These are phyloP conservation scores for Anastatus disparis DNA, from an alignment of 1,140 invertebrate genomes.

Conservation along the genomic window DNA sequence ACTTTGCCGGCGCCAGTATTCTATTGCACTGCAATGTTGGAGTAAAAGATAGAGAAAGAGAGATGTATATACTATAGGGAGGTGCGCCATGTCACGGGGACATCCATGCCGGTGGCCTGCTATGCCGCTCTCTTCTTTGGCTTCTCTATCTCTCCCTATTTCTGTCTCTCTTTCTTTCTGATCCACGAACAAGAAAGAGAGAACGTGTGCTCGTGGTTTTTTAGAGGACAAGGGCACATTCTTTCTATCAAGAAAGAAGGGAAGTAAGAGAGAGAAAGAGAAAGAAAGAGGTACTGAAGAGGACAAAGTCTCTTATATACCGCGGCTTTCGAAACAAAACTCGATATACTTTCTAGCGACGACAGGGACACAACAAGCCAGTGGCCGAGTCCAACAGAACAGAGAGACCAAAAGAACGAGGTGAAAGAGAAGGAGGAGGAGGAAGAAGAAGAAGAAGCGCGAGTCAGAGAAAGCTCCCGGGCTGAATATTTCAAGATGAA, in stretches of 20 bases:
- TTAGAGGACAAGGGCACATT: conserved; percentile 3
- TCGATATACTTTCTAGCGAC: conserved; percentile 16
- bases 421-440: not conserved
- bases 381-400: not conserved
- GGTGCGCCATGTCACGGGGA: conserved; percentile 30
- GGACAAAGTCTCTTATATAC: not conserved
- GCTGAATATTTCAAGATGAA: conserved; percentile 40
- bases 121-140: conserved; percentile 19
- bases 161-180: not conserved
- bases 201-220: too few relatives aligned
- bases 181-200: too few relatives aligned
- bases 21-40: too few relatives aligned
- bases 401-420: not conserved
- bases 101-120: conserved; percentile 36
- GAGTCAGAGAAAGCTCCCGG: conserved; percentile 31
- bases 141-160: conserved; percentile 11
- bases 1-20: too few relatives aligned
- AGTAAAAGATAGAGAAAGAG: too few relatives aligned
- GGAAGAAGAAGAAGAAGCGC: not conserved
- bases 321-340: not conserved
- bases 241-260: not conserved
- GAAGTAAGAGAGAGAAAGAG: not conserved
- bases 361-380: not conserved
- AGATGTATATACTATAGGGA: too few relatives aligned
- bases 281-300: too few relatives aligned